These are phyloP conservation scores for Ceratoteleas bidentatus DNA, from an alignment of 1,140 invertebrate species.

Conservation along the genomic window DNA sequence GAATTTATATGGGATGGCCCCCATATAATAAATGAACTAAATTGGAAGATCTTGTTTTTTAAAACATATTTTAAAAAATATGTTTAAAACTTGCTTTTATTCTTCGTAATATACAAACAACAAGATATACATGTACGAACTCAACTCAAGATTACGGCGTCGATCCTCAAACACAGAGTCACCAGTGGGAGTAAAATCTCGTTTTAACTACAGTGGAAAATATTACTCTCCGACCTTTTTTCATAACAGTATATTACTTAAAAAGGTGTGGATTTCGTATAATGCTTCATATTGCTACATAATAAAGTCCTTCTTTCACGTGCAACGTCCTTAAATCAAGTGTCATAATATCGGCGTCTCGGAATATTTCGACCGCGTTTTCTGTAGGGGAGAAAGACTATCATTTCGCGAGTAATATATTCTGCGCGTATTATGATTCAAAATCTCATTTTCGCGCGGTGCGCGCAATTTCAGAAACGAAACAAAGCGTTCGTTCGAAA, in stretches of 20 bases:
- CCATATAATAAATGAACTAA: no score
- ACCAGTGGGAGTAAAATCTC: constrained; percentile 24
- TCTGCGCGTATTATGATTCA: constrained; percentile 15
- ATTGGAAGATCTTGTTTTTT: no score
- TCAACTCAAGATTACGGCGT: constrained; percentile 25
- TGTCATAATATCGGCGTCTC: constrained; percentile 48
- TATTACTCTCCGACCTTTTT: constrained; percentile 52
- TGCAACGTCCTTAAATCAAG: constrained; percentile 55
- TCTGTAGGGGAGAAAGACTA: constrained; percentile 14
- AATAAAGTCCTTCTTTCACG: constrained; percentile 46
- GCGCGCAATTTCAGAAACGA: not conserved
- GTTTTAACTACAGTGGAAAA: constrained; percentile 53
- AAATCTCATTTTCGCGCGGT: constrained; percentile 7
- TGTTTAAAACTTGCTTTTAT: no score
- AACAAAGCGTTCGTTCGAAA: not conserved
- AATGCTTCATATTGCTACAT: constrained; percentile 55
- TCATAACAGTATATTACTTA: constrained; percentile 64
- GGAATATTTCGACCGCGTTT: constrained; percentile 36
- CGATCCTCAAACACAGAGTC: constrained; percentile 37
- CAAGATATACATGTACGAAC: not conserved
- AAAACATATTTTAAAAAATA: no score
- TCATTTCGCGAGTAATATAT: constrained; percentile 30
- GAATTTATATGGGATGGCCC: no score
- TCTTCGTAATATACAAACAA: no score
- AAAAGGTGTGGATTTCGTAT: constrained; percentile 46